Conservation (phyloP, 2,888 invertebrate genomes). For the Eustalomyia histrio region DNA sequence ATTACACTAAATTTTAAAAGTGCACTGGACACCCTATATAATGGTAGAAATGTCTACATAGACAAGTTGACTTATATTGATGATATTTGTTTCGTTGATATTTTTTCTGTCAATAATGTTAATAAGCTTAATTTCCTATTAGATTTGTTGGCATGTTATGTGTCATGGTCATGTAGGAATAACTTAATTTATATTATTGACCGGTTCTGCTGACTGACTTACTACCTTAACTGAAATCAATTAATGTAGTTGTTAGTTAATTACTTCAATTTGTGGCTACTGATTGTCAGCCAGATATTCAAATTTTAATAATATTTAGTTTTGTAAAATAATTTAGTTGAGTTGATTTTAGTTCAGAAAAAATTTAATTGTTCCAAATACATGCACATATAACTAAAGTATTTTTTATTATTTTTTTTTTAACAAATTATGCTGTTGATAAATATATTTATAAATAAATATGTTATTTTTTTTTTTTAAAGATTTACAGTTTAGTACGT, state of each 20-base stretch:
- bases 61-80: not conserved
- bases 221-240: not conserved
- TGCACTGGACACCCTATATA: too few relatives aligned
- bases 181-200: not conserved
- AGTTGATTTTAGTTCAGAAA: too few relatives aligned
- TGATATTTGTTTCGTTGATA: not conserved
- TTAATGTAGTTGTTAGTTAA: not conserved
- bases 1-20: too few relatives aligned
- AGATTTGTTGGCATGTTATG: not conserved
- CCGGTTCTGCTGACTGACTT: not conserved
- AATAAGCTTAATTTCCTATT: not conserved
- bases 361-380: too few relatives aligned
- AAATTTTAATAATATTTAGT: not conserved
- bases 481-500: not conserved
- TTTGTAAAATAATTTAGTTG: too few relatives aligned
- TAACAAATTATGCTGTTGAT: too few relatives aligned
- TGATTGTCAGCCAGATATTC: not conserved
- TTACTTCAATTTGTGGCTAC: not conserved
- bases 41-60: not conserved
- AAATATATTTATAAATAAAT: not conserved
- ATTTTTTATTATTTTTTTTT: too few relatives aligned
- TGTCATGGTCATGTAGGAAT: constrained; percentile 3
- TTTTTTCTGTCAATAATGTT: not conserved
- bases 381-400: too few relatives aligned
- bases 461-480: not conserved